Base-by-base conservation (phyloP, 2,113 vertebrate genomes). In the Equus przewalskii region DNA sequence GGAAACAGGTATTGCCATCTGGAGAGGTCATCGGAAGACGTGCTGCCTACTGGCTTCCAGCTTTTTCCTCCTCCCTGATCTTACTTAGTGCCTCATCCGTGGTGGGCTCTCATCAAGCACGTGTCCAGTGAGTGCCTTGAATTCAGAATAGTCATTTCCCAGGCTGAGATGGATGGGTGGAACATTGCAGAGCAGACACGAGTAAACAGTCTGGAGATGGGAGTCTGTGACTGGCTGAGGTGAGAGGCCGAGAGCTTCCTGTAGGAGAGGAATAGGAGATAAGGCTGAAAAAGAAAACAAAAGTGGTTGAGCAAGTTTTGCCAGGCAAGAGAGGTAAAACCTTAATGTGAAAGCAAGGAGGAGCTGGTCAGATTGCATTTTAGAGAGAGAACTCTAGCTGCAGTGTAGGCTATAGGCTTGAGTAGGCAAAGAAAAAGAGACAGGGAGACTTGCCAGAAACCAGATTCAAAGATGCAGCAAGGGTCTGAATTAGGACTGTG, bases 61-160 rank as follows among this genome's bases (percentile, higher is more conserved):
- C 19, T 64, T 62, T 94, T 91, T 64, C 76, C 79, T 94, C 78
- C 33, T 93, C 21, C 49, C 22, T 92, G 67, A 78, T 82, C n/a
- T 94, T 96, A 56, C 56, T 22, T 46, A n/a, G 9, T 78, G 21
- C 41, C 28, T 95, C 51, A 85, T 82, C 30, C 49, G 33, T 24
- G 46, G 18, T 36, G 46, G 16, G 10, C 56, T 91, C 10, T 91
- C 33, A 80, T 88, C 54, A 75, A 85, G 76, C 60, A 65, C 70
- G 36, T 69, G 16, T 49, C 82, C 65, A 93, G 10, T 81, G 75
- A 91, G 41, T n/a, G 28, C 62, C 91, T 90, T 89, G 82, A 91
- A 60, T 96, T 94, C 46, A 75, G 84, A 96, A 81, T n/a, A 79
- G 46, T 70, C 75, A 60, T 94, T 91, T 88, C 72, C 70, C 67